Conservation (phyloP, 2,113 vertebrate genomes). For the Colius striatus region DNA sequence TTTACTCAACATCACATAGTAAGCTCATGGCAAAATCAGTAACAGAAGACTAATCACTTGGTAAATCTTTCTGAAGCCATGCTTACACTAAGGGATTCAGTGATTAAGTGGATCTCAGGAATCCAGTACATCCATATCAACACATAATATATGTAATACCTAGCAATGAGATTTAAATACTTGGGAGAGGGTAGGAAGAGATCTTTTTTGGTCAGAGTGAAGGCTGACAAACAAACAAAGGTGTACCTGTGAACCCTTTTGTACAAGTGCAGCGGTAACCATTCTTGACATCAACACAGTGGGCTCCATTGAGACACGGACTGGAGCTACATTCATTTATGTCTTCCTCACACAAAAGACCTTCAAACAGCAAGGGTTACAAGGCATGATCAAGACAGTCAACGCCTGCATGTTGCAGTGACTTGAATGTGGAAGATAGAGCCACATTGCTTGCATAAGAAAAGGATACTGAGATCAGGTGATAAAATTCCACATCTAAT, state of each 20-base stretch:
- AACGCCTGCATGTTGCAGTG: neutral
- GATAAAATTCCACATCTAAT: neutral
- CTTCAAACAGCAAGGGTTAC: constrained; percentile 72
- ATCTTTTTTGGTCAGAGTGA: neutral
- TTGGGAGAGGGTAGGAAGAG: neutral
- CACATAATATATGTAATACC: neutral
- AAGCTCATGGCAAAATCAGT: neutral
- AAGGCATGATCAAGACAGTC: neutral
- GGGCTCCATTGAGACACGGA: constrained; percentile 89
- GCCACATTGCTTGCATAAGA: fast-evolving
- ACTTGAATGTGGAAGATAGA: neutral
- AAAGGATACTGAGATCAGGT: fast-evolving
- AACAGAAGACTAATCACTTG: neutral
- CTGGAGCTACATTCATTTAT: constrained; percentile 90
- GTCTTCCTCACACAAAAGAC: constrained; percentile 88
- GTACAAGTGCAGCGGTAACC: constrained; percentile 85
- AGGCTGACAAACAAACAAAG: neutral
- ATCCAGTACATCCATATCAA: neutral
- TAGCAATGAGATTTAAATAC: neutral
- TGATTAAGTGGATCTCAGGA: neutral
- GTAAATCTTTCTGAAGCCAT: neutral
- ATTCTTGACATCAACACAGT: constrained; percentile 87
- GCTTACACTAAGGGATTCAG: neutral
- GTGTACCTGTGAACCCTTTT: constrained; percentile 86
- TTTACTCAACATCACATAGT: neutral